phyloP scores from a whole-genome alignment of 2,888 invertebrate species.

The Ypsolopha sequella region DNA sequence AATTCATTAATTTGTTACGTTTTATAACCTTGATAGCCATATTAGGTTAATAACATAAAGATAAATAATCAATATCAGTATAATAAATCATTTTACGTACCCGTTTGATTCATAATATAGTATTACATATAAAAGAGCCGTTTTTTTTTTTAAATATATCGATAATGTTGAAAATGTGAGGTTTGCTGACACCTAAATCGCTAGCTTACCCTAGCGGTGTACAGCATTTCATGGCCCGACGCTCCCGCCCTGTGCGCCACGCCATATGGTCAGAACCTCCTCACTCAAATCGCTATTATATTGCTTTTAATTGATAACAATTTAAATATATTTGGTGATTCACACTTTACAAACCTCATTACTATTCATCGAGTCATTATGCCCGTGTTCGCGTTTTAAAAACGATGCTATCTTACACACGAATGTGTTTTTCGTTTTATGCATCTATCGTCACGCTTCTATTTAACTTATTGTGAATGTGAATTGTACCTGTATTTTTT shows the following conservation, averaged over 20 bases:
- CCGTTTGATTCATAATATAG: too few relatives aligned
- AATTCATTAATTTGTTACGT: too few relatives aligned
- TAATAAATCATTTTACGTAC: too few relatives aligned
- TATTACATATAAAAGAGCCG: too few relatives aligned
- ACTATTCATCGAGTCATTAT: conserved; percentile 69
- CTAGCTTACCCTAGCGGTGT: background rate
- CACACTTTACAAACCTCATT: conserved; percentile 65
- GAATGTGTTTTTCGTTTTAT: conserved; percentile 61
- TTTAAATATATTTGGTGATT: conserved; percentile 72
- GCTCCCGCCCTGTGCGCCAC: conserved; percentile 38
- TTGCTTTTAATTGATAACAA: conserved; percentile 72
- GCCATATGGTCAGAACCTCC: conserved; percentile 58
- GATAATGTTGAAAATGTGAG: too few relatives aligned
- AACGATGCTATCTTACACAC: conserved; percentile 55
- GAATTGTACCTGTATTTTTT: too few relatives aligned
- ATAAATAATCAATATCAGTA: too few relatives aligned
- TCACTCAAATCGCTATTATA: conserved; percentile 68
- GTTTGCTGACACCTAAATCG: background rate
- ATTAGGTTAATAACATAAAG: too few relatives aligned
- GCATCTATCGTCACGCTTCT: conserved; percentile 52
- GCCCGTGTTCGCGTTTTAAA: conserved; percentile 56
- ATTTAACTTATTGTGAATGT: conserved; percentile 18
- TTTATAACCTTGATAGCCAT: too few relatives aligned
- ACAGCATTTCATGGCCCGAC: conserved; percentile 26
- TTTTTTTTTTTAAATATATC: too few relatives aligned